Evolutionary conservation across 2,113 vertebrate species (phyloP).

Genomic region (Monopterus albus): DNA sequence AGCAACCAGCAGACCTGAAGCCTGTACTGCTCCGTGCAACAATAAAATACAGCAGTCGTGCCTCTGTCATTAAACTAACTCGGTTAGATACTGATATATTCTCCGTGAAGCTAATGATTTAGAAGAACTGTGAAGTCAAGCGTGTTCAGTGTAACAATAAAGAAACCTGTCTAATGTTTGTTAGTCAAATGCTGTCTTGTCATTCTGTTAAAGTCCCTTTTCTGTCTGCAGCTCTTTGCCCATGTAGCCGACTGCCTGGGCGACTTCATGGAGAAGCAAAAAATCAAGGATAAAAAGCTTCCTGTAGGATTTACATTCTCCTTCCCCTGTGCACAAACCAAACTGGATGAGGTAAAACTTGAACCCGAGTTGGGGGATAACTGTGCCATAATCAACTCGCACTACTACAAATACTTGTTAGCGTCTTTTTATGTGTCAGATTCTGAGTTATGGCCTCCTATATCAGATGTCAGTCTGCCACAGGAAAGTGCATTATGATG

Average conservation of each 20-base stretch:
- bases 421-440: no score
- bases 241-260: slow-evolving; percentile 96
- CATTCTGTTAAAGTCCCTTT: background rate
- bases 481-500: no score
- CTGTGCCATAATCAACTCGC: background rate
- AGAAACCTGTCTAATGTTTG: no score
- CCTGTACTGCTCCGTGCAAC: background rate
- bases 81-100: no score
- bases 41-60: background rate
- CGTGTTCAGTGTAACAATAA: no score
- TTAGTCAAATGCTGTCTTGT: background rate
- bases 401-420: background rate
- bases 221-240: slow-evolving; percentile 89
- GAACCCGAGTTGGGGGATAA: background rate
- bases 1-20: background rate
- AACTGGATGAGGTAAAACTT: slow-evolving; percentile 91
- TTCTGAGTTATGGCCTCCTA: no score
- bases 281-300: slow-evolving; percentile 96
- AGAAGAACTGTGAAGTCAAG: no score
- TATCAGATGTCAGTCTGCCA: no score
- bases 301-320: slow-evolving; percentile 98
- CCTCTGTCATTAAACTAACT: no score
- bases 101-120: no score
- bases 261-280: slow-evolving; percentile 97
- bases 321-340: slow-evolving; percentile 93